A percentile compares a stretch with the other conserved stretches of the same genome.
Evolutionary conservation across 2,113 vertebrate species (phyloP).

Genomic region (Hydropotes inermis): DNA sequence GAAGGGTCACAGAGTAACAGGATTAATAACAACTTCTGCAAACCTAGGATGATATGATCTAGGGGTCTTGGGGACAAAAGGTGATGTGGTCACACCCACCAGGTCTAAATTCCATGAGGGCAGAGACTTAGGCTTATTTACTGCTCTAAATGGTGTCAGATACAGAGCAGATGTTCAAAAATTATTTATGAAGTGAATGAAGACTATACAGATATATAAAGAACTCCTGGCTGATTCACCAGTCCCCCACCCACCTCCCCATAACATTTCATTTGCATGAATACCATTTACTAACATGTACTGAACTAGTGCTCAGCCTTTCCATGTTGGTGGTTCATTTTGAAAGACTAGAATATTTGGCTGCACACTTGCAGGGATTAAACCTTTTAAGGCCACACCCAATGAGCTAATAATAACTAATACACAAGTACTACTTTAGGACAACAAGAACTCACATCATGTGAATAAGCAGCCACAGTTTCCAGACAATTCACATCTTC

Average conservation of each 20-base stretch:
- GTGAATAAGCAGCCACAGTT: neutral
- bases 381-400: neutral
- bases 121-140: neutral
- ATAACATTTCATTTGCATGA: neutral
- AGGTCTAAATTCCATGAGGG: neutral
- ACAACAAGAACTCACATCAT: neutral
- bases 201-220: neutral
- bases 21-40: neutral
- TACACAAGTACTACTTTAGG: neutral
- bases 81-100: neutral
- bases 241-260: rapidly evolving
- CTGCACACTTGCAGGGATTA: neutral
- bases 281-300: neutral
- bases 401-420: neutral
- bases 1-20: neutral
- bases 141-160: neutral
- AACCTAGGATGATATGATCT: neutral
- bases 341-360: neutral
- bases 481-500: neutral
- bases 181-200: neutral
- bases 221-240: neutral
- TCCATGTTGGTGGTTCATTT: neutral
- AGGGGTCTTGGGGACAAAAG: neutral
- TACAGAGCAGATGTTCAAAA: neutral
- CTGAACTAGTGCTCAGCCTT: neutral